Conservation (phyloP, 2,113 vertebrate species). For the Takifugu flavidus region DNA sequence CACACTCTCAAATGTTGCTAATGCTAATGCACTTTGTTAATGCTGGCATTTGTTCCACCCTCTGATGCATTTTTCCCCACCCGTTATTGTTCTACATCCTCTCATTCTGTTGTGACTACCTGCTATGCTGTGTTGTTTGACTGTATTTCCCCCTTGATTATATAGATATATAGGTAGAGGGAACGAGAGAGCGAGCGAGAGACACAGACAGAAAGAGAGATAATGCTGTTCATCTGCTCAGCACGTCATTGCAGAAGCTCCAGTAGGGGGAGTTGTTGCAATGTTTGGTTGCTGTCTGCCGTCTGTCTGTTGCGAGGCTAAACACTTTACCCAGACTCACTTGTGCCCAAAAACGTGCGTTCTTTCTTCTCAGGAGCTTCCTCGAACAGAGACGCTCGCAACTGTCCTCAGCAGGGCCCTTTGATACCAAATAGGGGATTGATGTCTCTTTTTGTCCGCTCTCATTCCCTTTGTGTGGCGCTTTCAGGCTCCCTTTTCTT, state of each 20-base stretch:
- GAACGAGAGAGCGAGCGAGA: background rate
- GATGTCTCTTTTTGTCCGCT: background rate
- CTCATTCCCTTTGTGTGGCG: background rate
- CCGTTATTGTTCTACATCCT: conserved; percentile 33
- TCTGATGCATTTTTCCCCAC: conserved; percentile 32
- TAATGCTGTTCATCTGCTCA: conserved; percentile 62
- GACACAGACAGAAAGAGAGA: conserved; percentile 19
- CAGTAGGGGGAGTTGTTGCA: conserved; percentile 88
- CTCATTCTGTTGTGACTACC: conserved; percentile 17
- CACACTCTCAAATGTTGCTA: conserved; percentile 19
- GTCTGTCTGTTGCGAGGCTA: conserved; percentile 12
- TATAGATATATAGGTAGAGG: too few relatives aligned
- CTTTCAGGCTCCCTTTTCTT: background rate
- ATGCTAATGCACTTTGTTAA: conserved; percentile 34
- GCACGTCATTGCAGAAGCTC: conserved; percentile 65
- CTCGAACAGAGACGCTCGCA: background rate
- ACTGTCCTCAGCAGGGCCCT: background rate
- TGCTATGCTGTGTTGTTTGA: background rate
- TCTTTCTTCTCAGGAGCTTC: background rate
- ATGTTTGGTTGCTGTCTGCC: conserved; percentile 63
- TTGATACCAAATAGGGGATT: conserved; percentile 7
- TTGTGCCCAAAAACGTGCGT: background rate
- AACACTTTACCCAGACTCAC: background rate
- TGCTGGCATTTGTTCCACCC: conserved; percentile 52
- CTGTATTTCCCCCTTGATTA: background rate